A percentile compares a stretch with the other conserved stretches of the same genome.
phyloP scores from a whole-genome alignment of 2,888 invertebrate species.

The Rotaria macrura region DNA sequence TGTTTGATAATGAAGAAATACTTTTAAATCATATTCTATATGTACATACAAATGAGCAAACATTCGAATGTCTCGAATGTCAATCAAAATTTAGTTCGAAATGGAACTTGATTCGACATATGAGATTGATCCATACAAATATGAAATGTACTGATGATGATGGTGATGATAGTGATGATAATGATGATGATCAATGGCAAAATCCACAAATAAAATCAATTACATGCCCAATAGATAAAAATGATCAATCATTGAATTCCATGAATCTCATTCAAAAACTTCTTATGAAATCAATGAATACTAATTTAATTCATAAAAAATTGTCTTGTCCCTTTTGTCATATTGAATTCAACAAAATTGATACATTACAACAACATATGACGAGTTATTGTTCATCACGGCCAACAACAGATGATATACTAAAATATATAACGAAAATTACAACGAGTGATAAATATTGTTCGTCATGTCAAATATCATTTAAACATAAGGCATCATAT shows the following conservation, averaged over 20 bases:
- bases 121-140: not conserved
- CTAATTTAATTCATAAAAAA: not conserved
- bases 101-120: conserved; percentile 5
- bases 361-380: conserved; percentile 84
- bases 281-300: no score
- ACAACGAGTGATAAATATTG: not conserved
- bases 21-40: not conserved
- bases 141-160: not conserved
- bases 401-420: not conserved
- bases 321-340: conserved; percentile 78
- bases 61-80: not conserved
- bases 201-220: not conserved
- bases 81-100: not conserved
- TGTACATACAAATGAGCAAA: not conserved
- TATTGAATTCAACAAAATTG: conserved; percentile 81
- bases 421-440: not conserved
- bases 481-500: not conserved
- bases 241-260: no score
- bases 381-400: conserved; percentile 70
- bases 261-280: no score
- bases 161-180: not conserved
- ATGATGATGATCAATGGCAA: not conserved
- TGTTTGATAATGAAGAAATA: not conserved
- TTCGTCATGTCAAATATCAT: not conserved
- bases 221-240: no score